These are phyloP conservation scores for Merluccius polli DNA, from an alignment of 2,797 vertebrate genomes.

Conservation along the genomic window DNA sequence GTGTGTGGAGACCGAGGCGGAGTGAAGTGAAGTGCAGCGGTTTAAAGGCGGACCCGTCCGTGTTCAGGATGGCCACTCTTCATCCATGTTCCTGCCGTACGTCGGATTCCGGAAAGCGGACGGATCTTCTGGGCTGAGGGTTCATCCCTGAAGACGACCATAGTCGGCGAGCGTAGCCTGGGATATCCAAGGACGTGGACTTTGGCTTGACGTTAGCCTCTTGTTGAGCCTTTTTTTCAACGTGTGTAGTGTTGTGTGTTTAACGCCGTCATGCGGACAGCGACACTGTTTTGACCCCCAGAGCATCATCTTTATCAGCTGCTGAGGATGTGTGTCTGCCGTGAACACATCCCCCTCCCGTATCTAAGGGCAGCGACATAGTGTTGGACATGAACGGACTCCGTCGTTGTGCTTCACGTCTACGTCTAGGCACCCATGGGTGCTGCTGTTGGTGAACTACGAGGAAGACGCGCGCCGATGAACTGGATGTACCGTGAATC, in stretches of 20 bases:
- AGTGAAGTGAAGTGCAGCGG: constrained; percentile 48
- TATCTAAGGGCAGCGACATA: constrained; percentile 31
- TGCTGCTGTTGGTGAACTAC: constrained; percentile 12
- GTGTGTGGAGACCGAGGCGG: too few species aligned
- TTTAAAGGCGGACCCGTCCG: constrained; percentile 49
- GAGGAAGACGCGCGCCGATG: constrained; percentile 21
- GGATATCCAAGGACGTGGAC: constrained; percentile 65
- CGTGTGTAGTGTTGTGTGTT: constrained; percentile 17
- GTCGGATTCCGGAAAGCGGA: constrained; percentile 26
- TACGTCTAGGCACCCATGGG: not conserved
- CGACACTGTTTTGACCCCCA: constrained; percentile 14
- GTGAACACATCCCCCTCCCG: constrained; percentile 37
- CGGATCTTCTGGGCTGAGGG: constrained; percentile 24
- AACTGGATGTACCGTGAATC: constrained; percentile 40
- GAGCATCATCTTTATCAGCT: constrained; percentile 3
- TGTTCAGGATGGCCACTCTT: constrained; percentile 50
- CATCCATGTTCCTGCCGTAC: constrained; percentile 7
- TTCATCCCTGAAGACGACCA: constrained; percentile 14
- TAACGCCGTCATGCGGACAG: constrained; percentile 8
- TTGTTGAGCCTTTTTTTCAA: constrained; percentile 38
- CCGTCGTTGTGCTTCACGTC: not conserved
- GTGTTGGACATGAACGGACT: constrained; percentile 43
- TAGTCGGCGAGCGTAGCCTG: constrained; percentile 26
- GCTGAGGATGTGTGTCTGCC: constrained; percentile 40
- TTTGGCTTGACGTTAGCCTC: constrained; percentile 52